Base-by-base conservation (phyloP, 2,888 invertebrate genomes). In the Cheiracanthium punctorium region DNA sequence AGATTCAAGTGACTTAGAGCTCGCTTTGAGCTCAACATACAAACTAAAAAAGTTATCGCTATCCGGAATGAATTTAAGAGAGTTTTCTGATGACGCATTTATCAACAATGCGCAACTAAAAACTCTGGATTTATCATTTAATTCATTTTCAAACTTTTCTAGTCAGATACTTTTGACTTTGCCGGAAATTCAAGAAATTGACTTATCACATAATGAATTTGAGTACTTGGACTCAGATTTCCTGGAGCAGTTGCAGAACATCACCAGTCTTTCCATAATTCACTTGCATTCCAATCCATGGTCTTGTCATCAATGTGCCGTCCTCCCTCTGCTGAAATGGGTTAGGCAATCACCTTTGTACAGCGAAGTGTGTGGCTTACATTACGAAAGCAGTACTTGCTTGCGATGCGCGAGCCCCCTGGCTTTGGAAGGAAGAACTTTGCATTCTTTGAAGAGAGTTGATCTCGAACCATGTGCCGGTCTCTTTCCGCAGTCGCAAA, bases 141-240 rank as follows among this genome's bases (percentile, higher is more conserved):
- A 96, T 92, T 93, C 94, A 90, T 92, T 96, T 81, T 92, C 92
- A 0, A 93, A 92, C 72, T 92, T 95, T 89, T 94, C 93, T 12
- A 92, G 92, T 41, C 93, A 94, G 89, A 91, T 94, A 70, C 91
- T 95, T 0, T 92, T 92, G 1, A 93, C 94, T 81, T 93, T 94
- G 0, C 93, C 93, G 14, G 81, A 90, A 93, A 91, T 95, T 71
- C 92, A 94, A 91, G 93, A 93, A 90, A 91, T 96, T 88, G 95
- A 96, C 92, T 91, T 96, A 89, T 95, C 95, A n/a, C 93, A 94
- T 89, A 96, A 96, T 92, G 93, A 93, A 90, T 92, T 96, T 89
- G 93, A 94, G 89, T 94, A 94, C 65, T 92, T 95, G 76, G 93
- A 93, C 88, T 94, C 94, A 89, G 91, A 93, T 43, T 92, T 94